These are phyloP conservation scores for Cyphomyrus discorhynchus DNA, from an alignment of 2,113 vertebrate genomes.

Conservation along the genomic window DNA sequence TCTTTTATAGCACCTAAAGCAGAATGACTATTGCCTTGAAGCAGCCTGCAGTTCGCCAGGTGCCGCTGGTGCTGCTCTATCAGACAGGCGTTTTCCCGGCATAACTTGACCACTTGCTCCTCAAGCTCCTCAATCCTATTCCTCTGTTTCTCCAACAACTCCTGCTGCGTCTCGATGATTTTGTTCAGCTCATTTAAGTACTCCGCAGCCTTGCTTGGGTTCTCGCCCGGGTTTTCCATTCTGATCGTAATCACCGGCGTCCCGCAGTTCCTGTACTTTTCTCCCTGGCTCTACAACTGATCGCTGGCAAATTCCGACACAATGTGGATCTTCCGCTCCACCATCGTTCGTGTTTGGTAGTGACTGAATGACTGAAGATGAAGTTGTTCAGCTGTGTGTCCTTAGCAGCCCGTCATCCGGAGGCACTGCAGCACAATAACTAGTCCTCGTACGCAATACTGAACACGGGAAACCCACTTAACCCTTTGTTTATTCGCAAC, in stretches of 20 bases:
- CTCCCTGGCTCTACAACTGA: constrained; percentile 16
- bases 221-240: constrained; percentile 78
- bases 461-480: constrained; percentile 19
- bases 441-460: constrained; percentile 19
- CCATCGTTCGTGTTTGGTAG: constrained; percentile 46
- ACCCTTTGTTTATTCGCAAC: constrained; percentile 21
- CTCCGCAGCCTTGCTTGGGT: constrained; percentile 78
- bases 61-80: constrained; percentile 81
- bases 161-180: constrained; percentile 84
- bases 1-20: constrained; percentile 66
- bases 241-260: constrained; percentile 25
- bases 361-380: constrained; percentile 19
- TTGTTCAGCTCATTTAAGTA: constrained; percentile 78
- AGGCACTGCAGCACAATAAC: constrained; percentile 27
- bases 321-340: constrained; percentile 47
- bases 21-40: constrained; percentile 46
- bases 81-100: constrained; percentile 69
- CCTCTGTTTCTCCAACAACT: constrained; percentile 78
- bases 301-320: constrained; percentile 27
- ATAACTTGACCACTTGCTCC: constrained; percentile 82
- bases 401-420: constrained; percentile 20
- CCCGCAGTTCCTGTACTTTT: neutral
- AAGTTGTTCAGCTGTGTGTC: constrained; percentile 26
- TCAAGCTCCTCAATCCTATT: constrained; percentile 79
- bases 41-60: constrained; percentile 79